These are phyloP conservation scores for Argynnis bischoffii DNA, from an alignment of 2,888 invertebrate species.

Conservation along the genomic window DNA sequence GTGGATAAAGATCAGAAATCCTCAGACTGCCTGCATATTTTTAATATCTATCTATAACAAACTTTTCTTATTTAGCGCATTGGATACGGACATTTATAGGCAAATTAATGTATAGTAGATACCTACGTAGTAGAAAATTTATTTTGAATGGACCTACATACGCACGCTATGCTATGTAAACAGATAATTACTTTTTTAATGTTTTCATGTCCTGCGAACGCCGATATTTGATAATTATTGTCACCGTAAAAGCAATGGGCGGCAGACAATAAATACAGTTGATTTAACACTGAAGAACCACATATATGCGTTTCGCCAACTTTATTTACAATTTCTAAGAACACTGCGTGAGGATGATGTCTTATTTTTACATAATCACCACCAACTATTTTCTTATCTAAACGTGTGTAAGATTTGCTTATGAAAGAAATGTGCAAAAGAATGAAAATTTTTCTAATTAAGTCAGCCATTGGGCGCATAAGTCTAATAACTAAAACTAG, in stretches of 20 bases:
- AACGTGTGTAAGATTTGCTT: not conserved
- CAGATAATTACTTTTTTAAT: slow-evolving; percentile 38
- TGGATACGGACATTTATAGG: too few species aligned
- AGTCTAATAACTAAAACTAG: not conserved
- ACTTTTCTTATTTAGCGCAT: too few species aligned
- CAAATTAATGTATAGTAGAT: too few species aligned
- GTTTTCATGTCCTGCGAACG: slow-evolving; percentile 44
- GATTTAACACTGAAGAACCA: slow-evolving; percentile 51
- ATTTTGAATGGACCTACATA: not conserved
- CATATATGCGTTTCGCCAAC: slow-evolving; percentile 39
- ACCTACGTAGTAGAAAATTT: not conserved
- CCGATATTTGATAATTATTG: slow-evolving; percentile 25
- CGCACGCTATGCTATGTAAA: too few species aligned
- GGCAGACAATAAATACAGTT: slow-evolving; percentile 47
- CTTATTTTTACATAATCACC: slow-evolving; percentile 40
- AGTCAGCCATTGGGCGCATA: slow-evolving; percentile 23
- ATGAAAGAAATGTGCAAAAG: slow-evolving; percentile 17
- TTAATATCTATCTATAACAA: too few species aligned
- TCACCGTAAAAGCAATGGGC: slow-evolving; percentile 49
- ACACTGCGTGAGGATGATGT: slow-evolving; percentile 47
- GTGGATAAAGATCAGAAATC: too few species aligned
- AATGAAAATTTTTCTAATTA: slow-evolving; percentile 19
- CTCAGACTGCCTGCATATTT: too few species aligned
- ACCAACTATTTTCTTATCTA: slow-evolving; percentile 43
- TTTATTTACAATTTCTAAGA: slow-evolving; percentile 33